These are phyloP conservation scores for Lysiphlebus fabarum DNA, from an alignment of 1,140 invertebrate genomes.

Conservation along the genomic window DNA sequence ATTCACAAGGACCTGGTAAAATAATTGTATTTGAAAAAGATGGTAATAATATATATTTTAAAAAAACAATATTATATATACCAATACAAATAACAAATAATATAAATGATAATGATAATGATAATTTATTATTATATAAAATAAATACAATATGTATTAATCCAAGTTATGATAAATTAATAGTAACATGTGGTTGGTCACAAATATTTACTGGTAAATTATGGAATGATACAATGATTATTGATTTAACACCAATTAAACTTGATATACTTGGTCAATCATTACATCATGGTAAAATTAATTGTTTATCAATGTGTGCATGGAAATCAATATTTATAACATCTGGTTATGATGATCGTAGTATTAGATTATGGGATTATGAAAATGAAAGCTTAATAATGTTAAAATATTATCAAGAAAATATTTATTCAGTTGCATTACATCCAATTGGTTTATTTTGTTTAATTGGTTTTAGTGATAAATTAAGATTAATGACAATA, in stretches of 20 bases:
- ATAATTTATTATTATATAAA: slow-evolving; percentile 47
- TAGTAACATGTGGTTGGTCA: slow-evolving; percentile 63
- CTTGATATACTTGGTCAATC: slow-evolving; percentile 64
- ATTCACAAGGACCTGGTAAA: slow-evolving; percentile 58
- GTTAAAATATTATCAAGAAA: slow-evolving; percentile 77
- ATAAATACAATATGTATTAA: slow-evolving; percentile 60
- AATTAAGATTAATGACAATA: slow-evolving; percentile 80
- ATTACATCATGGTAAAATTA: slow-evolving; percentile 77
- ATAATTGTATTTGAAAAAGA: slow-evolving; percentile 65
- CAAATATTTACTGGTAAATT: slow-evolving; percentile 62
- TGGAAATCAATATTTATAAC: slow-evolving; percentile 89
- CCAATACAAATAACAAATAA: slow-evolving; percentile 49
- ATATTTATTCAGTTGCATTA: slow-evolving; percentile 73
- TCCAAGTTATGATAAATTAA: slow-evolving; percentile 57
- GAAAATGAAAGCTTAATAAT: slow-evolving; percentile 74
- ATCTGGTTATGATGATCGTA: slow-evolving; percentile 74
- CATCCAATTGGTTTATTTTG: slow-evolving; percentile 84
- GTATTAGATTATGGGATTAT: slow-evolving; percentile 87
- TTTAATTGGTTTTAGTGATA: slow-evolving; percentile 86
- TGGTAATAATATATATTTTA: slow-evolving; percentile 59
- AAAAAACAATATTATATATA: slow-evolving; percentile 60
- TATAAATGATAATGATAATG: too few species aligned
- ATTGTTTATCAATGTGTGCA: slow-evolving; percentile 74
- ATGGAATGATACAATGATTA: slow-evolving; percentile 55
- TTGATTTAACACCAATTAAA: slow-evolving; percentile 41